Base-by-base conservation (phyloP, 2,888 invertebrate genomes). In the Drosophila pseudotalamancana region DNA sequence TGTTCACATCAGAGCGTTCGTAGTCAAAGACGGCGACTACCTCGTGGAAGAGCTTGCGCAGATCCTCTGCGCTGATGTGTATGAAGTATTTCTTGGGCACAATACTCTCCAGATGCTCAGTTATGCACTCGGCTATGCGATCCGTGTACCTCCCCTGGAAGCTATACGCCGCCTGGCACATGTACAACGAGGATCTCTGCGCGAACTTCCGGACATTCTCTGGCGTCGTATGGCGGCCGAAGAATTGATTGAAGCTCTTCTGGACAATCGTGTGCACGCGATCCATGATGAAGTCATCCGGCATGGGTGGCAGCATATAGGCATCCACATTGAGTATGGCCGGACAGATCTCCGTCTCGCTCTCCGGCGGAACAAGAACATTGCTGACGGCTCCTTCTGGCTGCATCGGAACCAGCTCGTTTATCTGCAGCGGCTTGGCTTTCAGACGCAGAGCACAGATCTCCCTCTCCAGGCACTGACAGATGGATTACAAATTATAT, bases 381-480 rank as follows among this genome's bases (percentile, higher is more conserved):
- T 83, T 84, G n/a, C 40, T 73, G 25, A 56, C 43, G 1, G 55
- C 61, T 0, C 50, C 62, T 8, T 43, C 56, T n/a, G 61, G 59
- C 9, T 45, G 48, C 5, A 49, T 9, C 0, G 72, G 57, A 16
- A 62, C 63, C 14, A 64, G 29, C 6, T 84, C 79, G 35, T 83
- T 86, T 18, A 90, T 78, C 57, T 90, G 88, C 27, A 90, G 61
- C 0, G 90, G 90, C 54, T 90, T 91, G 0, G 90, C 76, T 64
- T 91, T 90, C n/a, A 90, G 59, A 0, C 90, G 89, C 11, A 91
- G 56, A 1, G 89, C 82, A 27, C 89, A 89, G 16, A 91, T 91
- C 77, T 91, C 90, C 4, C 89, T 80, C 61, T 91, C 90, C 34
- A 91, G 64, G 42, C 85, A 88, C 90, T 90, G 37, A 50, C 0